Base-by-base conservation (phyloP, 2,888 invertebrate genomes). In the Lacanobia wlatinum region DNA sequence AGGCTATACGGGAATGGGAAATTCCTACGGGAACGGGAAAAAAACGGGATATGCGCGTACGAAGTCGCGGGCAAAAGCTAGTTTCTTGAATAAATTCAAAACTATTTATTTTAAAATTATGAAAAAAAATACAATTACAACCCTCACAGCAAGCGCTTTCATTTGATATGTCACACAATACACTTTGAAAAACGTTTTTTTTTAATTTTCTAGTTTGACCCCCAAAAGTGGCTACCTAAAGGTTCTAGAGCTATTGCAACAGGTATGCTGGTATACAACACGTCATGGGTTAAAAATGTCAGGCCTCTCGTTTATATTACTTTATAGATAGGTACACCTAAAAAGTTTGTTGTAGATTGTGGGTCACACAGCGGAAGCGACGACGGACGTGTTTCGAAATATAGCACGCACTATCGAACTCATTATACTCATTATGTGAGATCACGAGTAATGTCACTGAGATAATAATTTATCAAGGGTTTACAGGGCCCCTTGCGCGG, bases 361-460 rank as follows among this genome's bases (percentile, higher is more conserved):
- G 89, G 92, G 93, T 92, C 92, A 92, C 88, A 87, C 87, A 89
- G 90, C 95, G 94, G 94, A 95, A 94, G 91, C 91, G 89, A 85
- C 91, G 91, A 92, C 94, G 93, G 92, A 93, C 91, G 92, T 88
- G 91, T 95, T 92, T 92, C 93, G 93, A 94, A 95, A 94, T 93
- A 92, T 91, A 88, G 92, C 91, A 91, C 94, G 91, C 94, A 92
- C 91, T 94, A 94, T 94, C 94, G 92, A 92, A 89, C 91, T 90
- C 91, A 93, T 91, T 92, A 90, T 90, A 88, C 89, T 88, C 87
- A 86, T 87, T 87, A 86, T 87, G 87, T 84, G 90, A 92, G 91
- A 90, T 91, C 91, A 90, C 87, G 89, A 88, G 87, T 90, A 91
- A 91, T 90, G 90, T 90, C 90, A 89, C 87, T 80, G 82, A 90